A percentile compares a stretch with the other conserved stretches of the same genome.
These are phyloP conservation scores for Panzeria rudis DNA, from an alignment of 2,888 invertebrate genomes.

Conservation along the genomic window DNA sequence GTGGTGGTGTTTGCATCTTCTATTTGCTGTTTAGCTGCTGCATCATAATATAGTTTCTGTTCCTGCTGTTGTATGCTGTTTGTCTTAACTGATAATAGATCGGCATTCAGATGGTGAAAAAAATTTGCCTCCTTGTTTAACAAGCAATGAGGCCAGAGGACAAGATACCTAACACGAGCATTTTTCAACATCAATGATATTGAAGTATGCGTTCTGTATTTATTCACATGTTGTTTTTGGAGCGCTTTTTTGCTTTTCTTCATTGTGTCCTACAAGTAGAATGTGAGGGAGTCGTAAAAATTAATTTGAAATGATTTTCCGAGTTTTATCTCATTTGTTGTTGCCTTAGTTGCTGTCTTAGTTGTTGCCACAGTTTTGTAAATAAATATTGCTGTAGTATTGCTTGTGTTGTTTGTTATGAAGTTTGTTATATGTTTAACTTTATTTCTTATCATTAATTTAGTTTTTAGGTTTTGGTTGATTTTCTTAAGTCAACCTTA, in stretches of 20 bases:
- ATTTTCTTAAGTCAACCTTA: slow-evolving; percentile 49
- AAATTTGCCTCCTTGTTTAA: slow-evolving; percentile 76
- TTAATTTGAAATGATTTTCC: slow-evolving; percentile 68
- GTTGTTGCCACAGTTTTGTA: slow-evolving; percentile 49
- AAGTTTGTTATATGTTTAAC: slow-evolving; percentile 31
- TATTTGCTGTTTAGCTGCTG: slow-evolving; percentile 25
- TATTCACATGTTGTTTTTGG: slow-evolving; percentile 19
- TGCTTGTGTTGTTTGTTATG: slow-evolving; percentile 11
- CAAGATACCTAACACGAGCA: slow-evolving; percentile 75
- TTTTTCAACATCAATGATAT: slow-evolving; percentile 71
- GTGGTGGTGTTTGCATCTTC: slow-evolving; percentile 55
- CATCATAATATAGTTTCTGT: slow-evolving; percentile 41
- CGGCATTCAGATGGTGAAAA: slow-evolving; percentile 75
- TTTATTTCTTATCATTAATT: slow-evolving; percentile 57
- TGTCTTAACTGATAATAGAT: slow-evolving; percentile 73
- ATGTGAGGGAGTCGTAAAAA: slow-evolving; percentile 72
- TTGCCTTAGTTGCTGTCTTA: slow-evolving; percentile 14
- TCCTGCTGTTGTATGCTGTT: slow-evolving; percentile 49
- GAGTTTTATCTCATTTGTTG: slow-evolving; percentile 37
- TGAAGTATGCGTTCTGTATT: slow-evolving; percentile 66
- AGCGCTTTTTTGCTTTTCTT: not conserved
- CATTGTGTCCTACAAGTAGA: slow-evolving; percentile 29
- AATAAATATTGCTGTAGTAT: slow-evolving; percentile 52
- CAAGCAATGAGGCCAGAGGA: slow-evolving; percentile 76
- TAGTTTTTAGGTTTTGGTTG: slow-evolving; percentile 21